Evolutionary conservation across 2,888 invertebrate genomes (phyloP).

Genomic region (Exocentrus adspersus): DNA sequence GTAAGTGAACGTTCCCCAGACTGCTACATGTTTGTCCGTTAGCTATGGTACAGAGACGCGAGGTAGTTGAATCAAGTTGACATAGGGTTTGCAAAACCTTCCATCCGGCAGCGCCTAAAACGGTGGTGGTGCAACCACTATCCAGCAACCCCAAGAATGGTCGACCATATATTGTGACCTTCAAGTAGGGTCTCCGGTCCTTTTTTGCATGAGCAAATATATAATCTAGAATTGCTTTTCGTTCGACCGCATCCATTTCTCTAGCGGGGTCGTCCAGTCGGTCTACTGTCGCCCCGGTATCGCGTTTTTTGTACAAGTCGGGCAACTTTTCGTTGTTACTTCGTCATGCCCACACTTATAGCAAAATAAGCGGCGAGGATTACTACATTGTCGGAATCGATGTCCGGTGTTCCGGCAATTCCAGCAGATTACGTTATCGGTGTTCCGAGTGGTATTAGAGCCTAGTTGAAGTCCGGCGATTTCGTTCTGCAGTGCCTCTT

Average conservation of each 20-base stretch:
- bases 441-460: neutral
- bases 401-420: conserved; percentile 17
- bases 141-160: conserved; percentile 31
- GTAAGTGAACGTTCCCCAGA: conserved; percentile 15
- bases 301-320: conserved; percentile 20
- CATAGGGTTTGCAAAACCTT: neutral
- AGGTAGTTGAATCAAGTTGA: neutral
- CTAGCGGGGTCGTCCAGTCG: neutral
- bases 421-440: conserved; percentile 3
- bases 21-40: neutral
- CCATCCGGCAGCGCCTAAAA: conserved; percentile 28
- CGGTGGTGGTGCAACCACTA: conserved; percentile 30
- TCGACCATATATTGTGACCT: conserved; percentile 26
- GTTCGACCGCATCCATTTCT: neutral
- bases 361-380: conserved; percentile 13
- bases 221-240: neutral
- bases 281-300: conserved; percentile 4
- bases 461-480: neutral
- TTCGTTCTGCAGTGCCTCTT: too few species aligned
- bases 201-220: conserved; percentile 18
- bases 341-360: conserved; percentile 4
- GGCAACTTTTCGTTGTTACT: neutral
- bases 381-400: conserved; percentile 2
- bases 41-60: neutral
- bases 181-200: conserved; percentile 30